Base-by-base conservation (phyloP, 1,140 invertebrate genomes). In the Drosophila ohnishii region DNA sequence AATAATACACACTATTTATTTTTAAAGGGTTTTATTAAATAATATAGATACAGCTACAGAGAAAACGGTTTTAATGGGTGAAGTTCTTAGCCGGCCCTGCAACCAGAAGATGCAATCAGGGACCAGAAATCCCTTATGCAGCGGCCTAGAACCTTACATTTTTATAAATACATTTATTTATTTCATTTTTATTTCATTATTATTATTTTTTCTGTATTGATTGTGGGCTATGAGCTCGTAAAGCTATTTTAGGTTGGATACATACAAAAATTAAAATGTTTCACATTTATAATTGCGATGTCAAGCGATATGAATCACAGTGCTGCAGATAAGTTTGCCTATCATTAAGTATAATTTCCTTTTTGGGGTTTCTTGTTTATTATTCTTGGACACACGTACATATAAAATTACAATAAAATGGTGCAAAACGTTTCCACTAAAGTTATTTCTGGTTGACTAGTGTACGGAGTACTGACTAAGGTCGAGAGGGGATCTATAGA, bases 371-470 rank as follows among this genome's bases (percentile, higher is more conserved):
- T n/a, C 45, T 72, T 40, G 11, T 39, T 56, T 44, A 47, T 63
- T 34, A 42, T 56, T 53, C 37, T 30, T 67, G 45, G 40, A 59
- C 56, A 61, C 62, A 76, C 47, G 66, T 69, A 75, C 62, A 66
- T 78, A 78, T 70, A 85, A 77, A 72, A 84, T 77, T 80, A 82
- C 69, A 69, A 64, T 73, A 34, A 87, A 78, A 78, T 73, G 72
- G 75, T 78, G 75, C 75, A 53, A 58, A 70, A 56, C 42, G 22
- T 72, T 59, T 78, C 40, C n/a, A 57, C 51, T 57, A 53, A 53
- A 69, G 50, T 76, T 58, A 22, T 44, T 59, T 62, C 39, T 50
- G 60, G 34, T 55, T 79, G 28, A 37, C 56, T 71, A 75, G 64
- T 75, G 44, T 72, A 45, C 45, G 14, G 51, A 64, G 48, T 77